Evolutionary conservation across 2,113 vertebrate genomes (phyloP).

Genomic region (Hyaena hyaena): DNA sequence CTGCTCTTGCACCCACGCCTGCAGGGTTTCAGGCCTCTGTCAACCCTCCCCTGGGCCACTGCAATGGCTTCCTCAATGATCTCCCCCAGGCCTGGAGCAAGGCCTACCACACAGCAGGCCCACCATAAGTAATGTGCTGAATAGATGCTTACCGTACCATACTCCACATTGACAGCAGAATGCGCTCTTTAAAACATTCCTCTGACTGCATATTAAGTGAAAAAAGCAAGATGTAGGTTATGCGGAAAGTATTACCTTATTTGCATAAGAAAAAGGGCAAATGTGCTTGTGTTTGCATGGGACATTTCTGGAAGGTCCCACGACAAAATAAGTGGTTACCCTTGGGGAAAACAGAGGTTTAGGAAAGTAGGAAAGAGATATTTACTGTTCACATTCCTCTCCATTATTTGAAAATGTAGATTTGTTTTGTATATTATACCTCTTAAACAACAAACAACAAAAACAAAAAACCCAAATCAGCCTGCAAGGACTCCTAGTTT

Average conservation of each 20-base stretch:
- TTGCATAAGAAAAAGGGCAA: background rate
- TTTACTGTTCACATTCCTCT: background rate
- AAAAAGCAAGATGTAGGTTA: background rate
- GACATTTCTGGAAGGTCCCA: background rate
- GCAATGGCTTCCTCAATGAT: background rate
- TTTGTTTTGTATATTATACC: background rate
- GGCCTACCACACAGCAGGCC: background rate
- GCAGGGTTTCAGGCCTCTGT: background rate
- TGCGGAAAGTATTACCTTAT: background rate
- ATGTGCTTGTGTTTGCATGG: background rate
- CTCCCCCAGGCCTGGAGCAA: background rate
- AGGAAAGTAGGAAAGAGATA: background rate
- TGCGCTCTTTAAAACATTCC: background rate
- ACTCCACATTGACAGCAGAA: background rate
- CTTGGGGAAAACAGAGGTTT: background rate
- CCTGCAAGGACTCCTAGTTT: background rate
- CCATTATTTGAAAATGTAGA: background rate
- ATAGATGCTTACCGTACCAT: background rate
- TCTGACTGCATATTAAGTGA: background rate
- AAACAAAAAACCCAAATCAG: background rate
- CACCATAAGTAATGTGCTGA: background rate
- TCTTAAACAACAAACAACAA: background rate
- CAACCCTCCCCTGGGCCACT: background rate
- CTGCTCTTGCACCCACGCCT: background rate
- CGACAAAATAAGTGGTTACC: background rate